Conservation (phyloP, 2,797 vertebrate genomes). For the Danio kyathit region DNA sequence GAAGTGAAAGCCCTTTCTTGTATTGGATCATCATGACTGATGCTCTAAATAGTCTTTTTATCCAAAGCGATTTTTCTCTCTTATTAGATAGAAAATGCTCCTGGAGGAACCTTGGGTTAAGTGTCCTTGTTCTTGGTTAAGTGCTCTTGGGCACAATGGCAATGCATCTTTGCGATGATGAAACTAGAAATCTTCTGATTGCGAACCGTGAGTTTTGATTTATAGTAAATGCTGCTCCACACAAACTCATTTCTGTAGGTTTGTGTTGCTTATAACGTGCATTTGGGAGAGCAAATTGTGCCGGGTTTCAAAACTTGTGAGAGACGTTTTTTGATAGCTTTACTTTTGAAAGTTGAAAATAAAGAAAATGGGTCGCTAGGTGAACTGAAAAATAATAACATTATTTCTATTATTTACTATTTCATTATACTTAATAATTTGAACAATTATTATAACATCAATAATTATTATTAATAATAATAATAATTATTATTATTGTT, state of each 20-base stretch:
- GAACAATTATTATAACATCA: too few relatives aligned
- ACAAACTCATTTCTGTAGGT: neutral
- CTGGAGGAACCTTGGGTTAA: neutral
- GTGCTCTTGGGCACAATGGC: neutral
- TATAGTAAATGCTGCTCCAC: neutral
- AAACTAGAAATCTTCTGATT: neutral
- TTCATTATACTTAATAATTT: too few relatives aligned
- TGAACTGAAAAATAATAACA: neutral
- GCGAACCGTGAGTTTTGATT: neutral
- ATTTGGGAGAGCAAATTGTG: neutral
- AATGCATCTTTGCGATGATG: neutral
- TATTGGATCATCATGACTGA: neutral
- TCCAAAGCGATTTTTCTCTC: neutral
- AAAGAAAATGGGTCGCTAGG: neutral
- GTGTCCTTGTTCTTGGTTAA: constrained; percentile 10
- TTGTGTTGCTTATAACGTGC: neutral
- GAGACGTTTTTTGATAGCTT: neutral
- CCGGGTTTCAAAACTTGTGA: too few relatives aligned
- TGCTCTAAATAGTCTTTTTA: neutral
- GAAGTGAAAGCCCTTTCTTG: neutral
- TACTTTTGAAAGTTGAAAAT: too few relatives aligned
- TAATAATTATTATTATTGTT: neutral
- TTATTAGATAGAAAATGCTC: neutral
- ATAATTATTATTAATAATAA: too few relatives aligned
- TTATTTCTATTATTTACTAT: neutral